Conservation (phyloP, 35 echinoderm and acorn worm species). For the Strongylocentrotus purpuratus region DNA sequence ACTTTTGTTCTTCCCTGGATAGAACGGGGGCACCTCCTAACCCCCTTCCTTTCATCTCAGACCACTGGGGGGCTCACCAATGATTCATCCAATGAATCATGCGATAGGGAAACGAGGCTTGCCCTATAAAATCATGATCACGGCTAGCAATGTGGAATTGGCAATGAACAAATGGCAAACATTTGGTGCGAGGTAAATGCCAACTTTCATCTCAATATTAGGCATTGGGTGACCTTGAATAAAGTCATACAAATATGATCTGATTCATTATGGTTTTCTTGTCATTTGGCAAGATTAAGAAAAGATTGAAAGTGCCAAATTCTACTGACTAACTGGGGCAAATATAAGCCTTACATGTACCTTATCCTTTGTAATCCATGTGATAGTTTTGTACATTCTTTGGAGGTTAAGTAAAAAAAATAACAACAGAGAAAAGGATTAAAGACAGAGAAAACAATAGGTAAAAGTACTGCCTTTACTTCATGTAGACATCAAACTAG, state of each 20-base stretch:
- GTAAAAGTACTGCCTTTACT: neutral
- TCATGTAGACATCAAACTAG: too few species aligned
- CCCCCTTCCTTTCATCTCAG: neutral
- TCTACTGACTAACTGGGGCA: neutral
- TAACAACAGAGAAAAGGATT: neutral
- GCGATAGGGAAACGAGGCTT: neutral
- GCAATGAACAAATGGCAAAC: neutral
- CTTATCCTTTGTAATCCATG: neutral
- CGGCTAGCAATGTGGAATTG: neutral
- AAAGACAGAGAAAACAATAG: neutral
- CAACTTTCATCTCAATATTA: neutral
- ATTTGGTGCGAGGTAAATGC: neutral
- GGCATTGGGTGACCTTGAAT: neutral
- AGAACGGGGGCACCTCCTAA: neutral
- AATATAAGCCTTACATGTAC: neutral
- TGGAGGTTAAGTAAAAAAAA: neutral
- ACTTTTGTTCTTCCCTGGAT: conserved; percentile 2
- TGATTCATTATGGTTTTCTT: neutral
- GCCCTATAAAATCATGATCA: neutral
- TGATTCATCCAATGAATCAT: neutral
- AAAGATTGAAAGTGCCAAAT: neutral
- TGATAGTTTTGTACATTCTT: neutral
- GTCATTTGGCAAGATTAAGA: neutral
- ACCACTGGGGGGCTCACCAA: neutral
- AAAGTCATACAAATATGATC: neutral